A percentile compares a stretch with the other conserved stretches of the same genome.
Evolutionary conservation across 2,797 vertebrate genomes (phyloP).

Genomic region (Hemitrygon akajei): DNA sequence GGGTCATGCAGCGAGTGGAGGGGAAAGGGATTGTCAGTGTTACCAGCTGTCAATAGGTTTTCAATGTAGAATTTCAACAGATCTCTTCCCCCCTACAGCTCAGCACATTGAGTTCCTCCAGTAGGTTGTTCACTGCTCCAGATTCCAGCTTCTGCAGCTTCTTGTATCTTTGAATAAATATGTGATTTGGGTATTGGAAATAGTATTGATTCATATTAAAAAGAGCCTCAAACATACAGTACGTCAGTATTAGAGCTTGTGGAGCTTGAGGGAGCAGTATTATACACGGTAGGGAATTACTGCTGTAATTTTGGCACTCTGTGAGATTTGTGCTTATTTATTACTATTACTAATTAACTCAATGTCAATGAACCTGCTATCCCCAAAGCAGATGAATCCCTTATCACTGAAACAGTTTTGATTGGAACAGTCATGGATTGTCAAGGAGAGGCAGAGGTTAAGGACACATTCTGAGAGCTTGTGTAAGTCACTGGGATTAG

Average conservation of each 20-base stretch:
- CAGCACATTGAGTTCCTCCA: too few species aligned
- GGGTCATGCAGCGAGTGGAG: too few species aligned
- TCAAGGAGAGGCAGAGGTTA: neutral
- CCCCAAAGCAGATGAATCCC: neutral
- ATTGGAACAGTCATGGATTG: neutral
- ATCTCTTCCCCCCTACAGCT: too few species aligned
- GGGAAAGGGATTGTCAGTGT: too few species aligned
- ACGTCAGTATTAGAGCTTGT: neutral
- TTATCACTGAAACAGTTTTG: neutral
- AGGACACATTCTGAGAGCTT: neutral
- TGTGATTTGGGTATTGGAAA: neutral
- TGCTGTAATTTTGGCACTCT: neutral
- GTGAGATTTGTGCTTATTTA: neutral
- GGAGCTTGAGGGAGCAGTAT: neutral
- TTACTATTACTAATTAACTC: neutral
- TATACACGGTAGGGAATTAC: neutral
- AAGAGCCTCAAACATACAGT: neutral
- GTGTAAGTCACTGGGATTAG: neutral
- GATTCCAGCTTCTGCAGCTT: too few species aligned
- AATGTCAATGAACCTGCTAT: neutral
- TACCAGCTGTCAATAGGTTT: too few species aligned
- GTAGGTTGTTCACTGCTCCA: too few species aligned
- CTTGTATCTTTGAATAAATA: neutral
- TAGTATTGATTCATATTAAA: neutral
- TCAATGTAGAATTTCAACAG: too few species aligned